Percentiles rank a stretch among this genome's conserved stretches.
Evolutionary conservation across 2,888 invertebrate species (phyloP).

Genomic region (Rhaphigaster nebulosa): DNA sequence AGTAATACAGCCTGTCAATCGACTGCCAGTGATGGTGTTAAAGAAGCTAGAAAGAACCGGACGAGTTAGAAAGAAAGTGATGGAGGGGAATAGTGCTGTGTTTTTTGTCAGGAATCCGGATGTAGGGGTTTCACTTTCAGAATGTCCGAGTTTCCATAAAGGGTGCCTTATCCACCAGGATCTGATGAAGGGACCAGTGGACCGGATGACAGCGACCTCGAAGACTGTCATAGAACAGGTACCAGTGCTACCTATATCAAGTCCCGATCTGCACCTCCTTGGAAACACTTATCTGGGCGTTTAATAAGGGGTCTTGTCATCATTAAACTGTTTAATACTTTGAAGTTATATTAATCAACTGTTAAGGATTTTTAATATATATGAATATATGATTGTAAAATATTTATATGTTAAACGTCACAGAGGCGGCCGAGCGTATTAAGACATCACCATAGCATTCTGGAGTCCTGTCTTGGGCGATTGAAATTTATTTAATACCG

Average conservation of each 20-base stretch:
- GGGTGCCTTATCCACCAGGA: slow-evolving; percentile 28
- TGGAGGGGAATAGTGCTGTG: neutral
- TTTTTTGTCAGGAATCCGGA: slow-evolving; percentile 36
- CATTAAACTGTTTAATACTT: neutral
- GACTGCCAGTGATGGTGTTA: neutral
- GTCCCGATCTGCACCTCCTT: neutral
- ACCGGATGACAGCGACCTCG: neutral
- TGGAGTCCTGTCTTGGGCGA: too few relatives aligned
- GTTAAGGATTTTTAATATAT: neutral
- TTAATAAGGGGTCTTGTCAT: neutral
- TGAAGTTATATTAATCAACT: neutral
- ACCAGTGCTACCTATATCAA: neutral
- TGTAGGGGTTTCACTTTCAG: slow-evolving; percentile 43
- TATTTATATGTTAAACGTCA: neutral
- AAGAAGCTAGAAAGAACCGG: neutral
- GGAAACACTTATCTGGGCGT: neutral
- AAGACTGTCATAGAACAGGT: neutral
- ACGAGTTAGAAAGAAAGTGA: slow-evolving; percentile 30
- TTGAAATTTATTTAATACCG: too few relatives aligned
- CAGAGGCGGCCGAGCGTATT: too few relatives aligned
- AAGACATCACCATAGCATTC: too few relatives aligned
- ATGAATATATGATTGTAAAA: neutral
- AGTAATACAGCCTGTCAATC: neutral
- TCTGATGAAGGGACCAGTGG: neutral
- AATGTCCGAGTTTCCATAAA: slow-evolving; percentile 44